These are phyloP conservation scores for Tenthredo scrophulariae DNA, from an alignment of 2,888 invertebrate species.

Conservation along the genomic window DNA sequence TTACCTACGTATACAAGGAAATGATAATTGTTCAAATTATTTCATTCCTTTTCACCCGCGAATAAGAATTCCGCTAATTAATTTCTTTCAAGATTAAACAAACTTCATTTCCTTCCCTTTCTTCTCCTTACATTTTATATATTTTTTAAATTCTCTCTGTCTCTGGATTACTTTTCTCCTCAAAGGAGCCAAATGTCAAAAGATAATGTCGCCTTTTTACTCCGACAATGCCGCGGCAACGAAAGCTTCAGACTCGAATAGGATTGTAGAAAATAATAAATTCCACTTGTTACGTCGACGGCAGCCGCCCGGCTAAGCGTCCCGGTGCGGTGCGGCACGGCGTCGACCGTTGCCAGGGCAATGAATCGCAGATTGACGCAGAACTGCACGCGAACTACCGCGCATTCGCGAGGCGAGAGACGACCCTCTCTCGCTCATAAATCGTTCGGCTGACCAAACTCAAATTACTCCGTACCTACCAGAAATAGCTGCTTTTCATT, in stretches of 20 bases:
- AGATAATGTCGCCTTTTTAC: background rate
- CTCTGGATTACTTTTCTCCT: background rate
- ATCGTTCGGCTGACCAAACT: constrained; percentile 45
- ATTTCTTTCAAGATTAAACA: constrained; percentile 20
- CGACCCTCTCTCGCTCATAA: constrained; percentile 14
- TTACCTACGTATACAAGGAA: background rate
- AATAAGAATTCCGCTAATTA: constrained; percentile 32
- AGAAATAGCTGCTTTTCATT: constrained; percentile 1
- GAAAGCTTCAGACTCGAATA: background rate
- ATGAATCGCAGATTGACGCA: constrained; percentile 74
- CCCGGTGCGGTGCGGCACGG: constrained; percentile 42
- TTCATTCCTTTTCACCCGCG: background rate
- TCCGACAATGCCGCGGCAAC: background rate
- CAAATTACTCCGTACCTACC: constrained; percentile 11
- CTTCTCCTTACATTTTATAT: background rate
- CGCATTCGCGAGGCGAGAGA: constrained; percentile 25
- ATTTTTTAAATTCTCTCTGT: background rate
- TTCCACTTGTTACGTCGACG: constrained; percentile 70
- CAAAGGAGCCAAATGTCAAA: background rate
- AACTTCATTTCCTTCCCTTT: background rate
- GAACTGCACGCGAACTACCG: constrained; percentile 50
- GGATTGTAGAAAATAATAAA: constrained; percentile 64
- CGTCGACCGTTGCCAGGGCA: constrained; percentile 73
- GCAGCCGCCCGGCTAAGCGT: constrained; percentile 52
- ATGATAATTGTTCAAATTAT: background rate